These are phyloP conservation scores for Odontamblyopus lacepedii DNA, from an alignment of 2,797 vertebrate genomes.

Conservation along the genomic window DNA sequence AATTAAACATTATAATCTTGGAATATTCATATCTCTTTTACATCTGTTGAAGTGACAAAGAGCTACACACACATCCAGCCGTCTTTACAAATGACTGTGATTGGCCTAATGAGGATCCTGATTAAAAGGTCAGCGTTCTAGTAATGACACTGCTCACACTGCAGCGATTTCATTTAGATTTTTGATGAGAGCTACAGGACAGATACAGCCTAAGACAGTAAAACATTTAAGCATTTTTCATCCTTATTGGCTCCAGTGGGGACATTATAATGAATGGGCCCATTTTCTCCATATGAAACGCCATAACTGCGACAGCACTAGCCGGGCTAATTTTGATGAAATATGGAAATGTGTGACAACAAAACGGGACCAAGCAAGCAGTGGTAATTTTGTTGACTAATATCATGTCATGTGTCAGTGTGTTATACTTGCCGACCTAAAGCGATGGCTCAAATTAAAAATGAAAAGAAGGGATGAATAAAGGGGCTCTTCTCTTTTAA, in stretches of 20 bases:
- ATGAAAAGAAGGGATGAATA: too few species aligned
- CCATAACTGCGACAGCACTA: conserved; percentile 41
- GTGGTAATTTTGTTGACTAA: conserved; percentile 3
- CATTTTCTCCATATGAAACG: conserved; percentile 53
- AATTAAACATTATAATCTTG: conserved; percentile 48
- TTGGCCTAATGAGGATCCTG: conserved; percentile 44
- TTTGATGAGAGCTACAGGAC: conserved; percentile 48
- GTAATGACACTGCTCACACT: conserved; percentile 48
- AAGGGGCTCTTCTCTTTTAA: too few species aligned
- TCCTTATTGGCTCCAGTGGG: conserved; percentile 37
- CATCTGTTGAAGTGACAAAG: conserved; percentile 18
- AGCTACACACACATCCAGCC: conserved; percentile 26
- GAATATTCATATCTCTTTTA: conserved; percentile 41
- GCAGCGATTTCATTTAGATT: conserved; percentile 54
- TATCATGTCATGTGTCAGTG: not conserved
- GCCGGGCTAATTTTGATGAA: conserved; percentile 48
- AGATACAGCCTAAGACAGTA: conserved; percentile 44
- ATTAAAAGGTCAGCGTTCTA: conserved; percentile 60
- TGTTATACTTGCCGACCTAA: not conserved
- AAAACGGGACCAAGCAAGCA: conserved; percentile 5
- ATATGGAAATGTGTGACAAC: conserved; percentile 46
- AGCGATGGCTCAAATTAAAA: not conserved
- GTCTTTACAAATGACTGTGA: conserved; percentile 50
- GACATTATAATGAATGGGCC: conserved; percentile 49
- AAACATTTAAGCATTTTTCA: conserved; percentile 39